Evolutionary conservation across 2,888 invertebrate species (phyloP).

Genomic region (Tholera decimalis): DNA sequence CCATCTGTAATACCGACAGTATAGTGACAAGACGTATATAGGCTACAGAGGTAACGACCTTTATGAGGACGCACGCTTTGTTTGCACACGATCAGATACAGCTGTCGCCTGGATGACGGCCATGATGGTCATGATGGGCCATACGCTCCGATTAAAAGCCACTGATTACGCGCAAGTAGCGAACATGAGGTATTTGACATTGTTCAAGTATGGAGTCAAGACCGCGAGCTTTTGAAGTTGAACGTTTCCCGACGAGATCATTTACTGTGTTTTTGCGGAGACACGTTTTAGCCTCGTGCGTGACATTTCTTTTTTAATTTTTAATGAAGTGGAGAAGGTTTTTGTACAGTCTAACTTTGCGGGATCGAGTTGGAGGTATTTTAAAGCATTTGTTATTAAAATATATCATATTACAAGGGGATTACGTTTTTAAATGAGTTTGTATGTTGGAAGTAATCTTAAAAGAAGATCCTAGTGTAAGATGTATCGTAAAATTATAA

Average conservation of each 20-base stretch:
- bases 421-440: no score
- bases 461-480: no score
- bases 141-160: conserved; percentile 65
- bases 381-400: no score
- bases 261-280: conserved; percentile 35
- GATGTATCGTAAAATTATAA: no score
- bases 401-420: no score
- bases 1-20: conserved; percentile 42
- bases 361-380: not conserved
- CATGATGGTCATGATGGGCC: conserved; percentile 37
- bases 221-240: conserved; percentile 60
- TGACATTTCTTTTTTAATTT: conserved; percentile 21
- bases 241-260: conserved; percentile 48
- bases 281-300: conserved; percentile 31
- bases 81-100: conserved; percentile 67
- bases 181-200: conserved; percentile 64
- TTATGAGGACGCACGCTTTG: conserved; percentile 57
- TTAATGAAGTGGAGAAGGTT: conserved; percentile 24
- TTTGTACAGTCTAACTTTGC: not conserved
- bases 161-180: conserved; percentile 62
- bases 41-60: conserved; percentile 59
- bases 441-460: no score
- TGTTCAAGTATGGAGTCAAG: conserved; percentile 52
- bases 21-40: conserved; percentile 53
- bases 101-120: conserved; percentile 64